phyloP scores from a whole-genome alignment of 2,113 vertebrate species.

The Opisthocomus hoazin region DNA sequence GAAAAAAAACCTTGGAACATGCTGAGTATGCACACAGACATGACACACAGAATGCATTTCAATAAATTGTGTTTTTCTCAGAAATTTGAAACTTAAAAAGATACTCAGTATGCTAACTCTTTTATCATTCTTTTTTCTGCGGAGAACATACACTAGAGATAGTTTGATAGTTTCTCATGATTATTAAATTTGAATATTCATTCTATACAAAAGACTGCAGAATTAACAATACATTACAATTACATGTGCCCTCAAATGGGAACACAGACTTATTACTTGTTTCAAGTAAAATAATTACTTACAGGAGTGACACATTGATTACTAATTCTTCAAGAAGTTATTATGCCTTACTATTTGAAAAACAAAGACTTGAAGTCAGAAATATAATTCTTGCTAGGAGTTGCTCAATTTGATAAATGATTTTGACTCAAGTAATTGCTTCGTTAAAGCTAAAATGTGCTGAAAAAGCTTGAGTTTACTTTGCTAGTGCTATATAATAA shows the following conservation, averaged over 20 bases:
- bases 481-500: slow-evolving; percentile 39
- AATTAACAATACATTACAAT: slow-evolving; percentile 56
- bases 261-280: slow-evolving; percentile 56
- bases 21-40: not conserved
- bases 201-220: slow-evolving; percentile 34
- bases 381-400: slow-evolving; percentile 48
- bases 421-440: slow-evolving; percentile 63
- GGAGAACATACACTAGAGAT: not conserved
- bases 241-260: slow-evolving; percentile 43
- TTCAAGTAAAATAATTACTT: slow-evolving; percentile 55
- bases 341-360: slow-evolving; percentile 55
- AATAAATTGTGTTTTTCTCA: not conserved
- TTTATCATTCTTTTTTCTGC: not conserved
- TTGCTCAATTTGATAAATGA: slow-evolving; percentile 55
- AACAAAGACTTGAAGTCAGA: slow-evolving; percentile 49
- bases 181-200: slow-evolving; percentile 47
- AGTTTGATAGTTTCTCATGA: slow-evolving; percentile 29
- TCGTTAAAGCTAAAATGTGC: slow-evolving; percentile 54
- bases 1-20: not conserved
- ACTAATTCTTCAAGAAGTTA: slow-evolving; percentile 56
- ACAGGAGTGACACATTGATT: slow-evolving; percentile 51
- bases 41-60: not conserved
- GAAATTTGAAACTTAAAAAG: slow-evolving; percentile 13
- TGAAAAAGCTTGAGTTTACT: slow-evolving; percentile 42
- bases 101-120: not conserved